Percentiles rank a stretch among this genome's conserved stretches.
Conservation (phyloP, 2,113 vertebrate genomes). For the Phainopepla nitens region DNA sequence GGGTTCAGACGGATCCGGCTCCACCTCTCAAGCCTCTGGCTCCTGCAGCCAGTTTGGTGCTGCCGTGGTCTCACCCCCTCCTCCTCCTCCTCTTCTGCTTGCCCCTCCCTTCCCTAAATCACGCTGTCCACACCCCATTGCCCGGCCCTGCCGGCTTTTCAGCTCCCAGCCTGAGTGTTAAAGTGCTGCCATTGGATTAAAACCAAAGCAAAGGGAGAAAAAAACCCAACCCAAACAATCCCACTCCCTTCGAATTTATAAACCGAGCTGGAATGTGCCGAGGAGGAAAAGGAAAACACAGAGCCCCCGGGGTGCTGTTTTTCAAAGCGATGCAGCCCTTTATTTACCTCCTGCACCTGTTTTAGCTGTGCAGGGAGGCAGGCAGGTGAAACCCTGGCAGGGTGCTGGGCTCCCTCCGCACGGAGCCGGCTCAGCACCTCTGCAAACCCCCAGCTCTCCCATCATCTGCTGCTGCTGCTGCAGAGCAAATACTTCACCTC, state of each 20-base stretch:
- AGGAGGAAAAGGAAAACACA: background rate
- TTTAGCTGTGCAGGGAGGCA: background rate
- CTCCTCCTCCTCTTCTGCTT: background rate
- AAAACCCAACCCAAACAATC: background rate
- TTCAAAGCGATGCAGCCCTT: background rate
- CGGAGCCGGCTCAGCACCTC: background rate
- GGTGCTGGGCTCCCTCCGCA: background rate
- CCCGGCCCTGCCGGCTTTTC: background rate
- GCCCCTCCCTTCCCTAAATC: background rate
- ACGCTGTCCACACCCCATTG: fast-evolving
- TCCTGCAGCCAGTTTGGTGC: background rate
- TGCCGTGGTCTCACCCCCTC: background rate
- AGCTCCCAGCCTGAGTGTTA: background rate
- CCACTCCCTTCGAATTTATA: background rate
- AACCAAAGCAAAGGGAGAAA: background rate
- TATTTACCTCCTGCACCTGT: background rate
- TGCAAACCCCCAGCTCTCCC: background rate
- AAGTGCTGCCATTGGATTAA: background rate
- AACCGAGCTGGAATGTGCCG: background rate
- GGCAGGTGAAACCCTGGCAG: background rate
- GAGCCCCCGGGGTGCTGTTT: background rate
- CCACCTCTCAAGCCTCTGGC: background rate
- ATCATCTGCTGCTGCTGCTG: background rate
- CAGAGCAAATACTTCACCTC: background rate
- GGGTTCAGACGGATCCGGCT: background rate